These are phyloP conservation scores for Ypsolopha sequella DNA, from an alignment of 2,888 invertebrate genomes.

Conservation along the genomic window DNA sequence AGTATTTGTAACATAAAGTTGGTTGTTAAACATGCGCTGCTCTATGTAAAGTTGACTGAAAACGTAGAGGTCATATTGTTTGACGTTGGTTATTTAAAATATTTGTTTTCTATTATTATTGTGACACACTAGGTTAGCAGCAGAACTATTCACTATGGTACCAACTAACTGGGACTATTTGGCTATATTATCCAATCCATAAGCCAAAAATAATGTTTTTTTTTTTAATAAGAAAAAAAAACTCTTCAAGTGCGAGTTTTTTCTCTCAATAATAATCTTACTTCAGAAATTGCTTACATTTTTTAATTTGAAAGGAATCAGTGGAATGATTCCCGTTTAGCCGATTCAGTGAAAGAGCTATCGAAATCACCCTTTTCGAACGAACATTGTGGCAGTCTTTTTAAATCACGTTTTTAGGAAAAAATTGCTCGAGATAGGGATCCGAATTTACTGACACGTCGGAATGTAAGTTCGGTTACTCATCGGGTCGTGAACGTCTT, in stretches of 20 bases:
- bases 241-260: too few species aligned
- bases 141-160: too few species aligned
- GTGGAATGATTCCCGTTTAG: not conserved
- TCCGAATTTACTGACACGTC: constrained; percentile 60
- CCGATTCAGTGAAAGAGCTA: not conserved
- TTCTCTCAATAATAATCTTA: too few species aligned
- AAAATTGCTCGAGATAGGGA: constrained; percentile 49
- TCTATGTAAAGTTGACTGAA: not conserved
- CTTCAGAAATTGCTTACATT: too few species aligned
- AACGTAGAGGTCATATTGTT: too few species aligned
- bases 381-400: constrained; percentile 26
- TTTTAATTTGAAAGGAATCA: not conserved
- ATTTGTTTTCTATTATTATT: too few species aligned
- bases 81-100: too few species aligned
- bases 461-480: constrained; percentile 50
- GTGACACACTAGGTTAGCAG: too few species aligned
- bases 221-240: too few species aligned
- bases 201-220: too few species aligned
- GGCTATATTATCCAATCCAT: too few species aligned
- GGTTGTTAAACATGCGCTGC: not conserved
- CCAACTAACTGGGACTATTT: too few species aligned
- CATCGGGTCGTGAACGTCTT: constrained; percentile 26
- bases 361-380: constrained; percentile 14
- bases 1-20: not conserved
- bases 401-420: constrained; percentile 53